Base-by-base conservation (phyloP, 1,140 invertebrate species). In the Meloidogyne exigua region DNA sequence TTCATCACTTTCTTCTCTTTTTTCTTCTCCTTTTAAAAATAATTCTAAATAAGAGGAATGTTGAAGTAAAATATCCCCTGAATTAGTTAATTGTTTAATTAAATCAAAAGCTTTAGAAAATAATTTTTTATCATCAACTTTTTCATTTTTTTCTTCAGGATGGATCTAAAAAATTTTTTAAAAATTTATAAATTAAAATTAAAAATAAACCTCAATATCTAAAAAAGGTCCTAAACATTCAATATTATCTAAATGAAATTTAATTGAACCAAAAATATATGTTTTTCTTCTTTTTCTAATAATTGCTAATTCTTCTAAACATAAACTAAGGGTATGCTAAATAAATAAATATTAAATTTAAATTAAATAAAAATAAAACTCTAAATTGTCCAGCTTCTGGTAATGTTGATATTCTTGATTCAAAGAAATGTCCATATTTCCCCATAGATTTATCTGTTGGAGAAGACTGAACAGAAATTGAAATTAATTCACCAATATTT, bases 401-500 rank as follows among this genome's bases (percentile, higher is more conserved):
- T 21, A 73, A 62, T n/a, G 62, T 65, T n/a, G 72, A 73, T 42
- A 26, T 28, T 28, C 72, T 62, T 36, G 57, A n/a, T 32, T 73
- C 72, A 23, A 23, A n/a, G 5, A 73, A 73, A 73, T 62, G 57
- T 64, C 18, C 4, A 36, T 21, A 42, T 64, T 57, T 62, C 39
- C 39, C 23, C 28, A 32, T 11, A 44, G 44, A 21, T 57, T 44
- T 71, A 62, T 26, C 15, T 15, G 21, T 32, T 15, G 57, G 28
- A 36, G 28, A n/a, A n/a, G 21, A 21, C 13, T 63, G 71, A 23
- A 39, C 25, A 15, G 57, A 73, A 32, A 57, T 75, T 23, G 76
- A 68, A 32, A 78, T 78, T 26, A 78, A 57, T 25, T 74, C 44
- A 21, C 76, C 76, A 70, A 62, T 76, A 65, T 78, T 76, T 32